Evolutionary conservation across 2,888 invertebrate species (phyloP).

Genomic region (Troides helena): DNA sequence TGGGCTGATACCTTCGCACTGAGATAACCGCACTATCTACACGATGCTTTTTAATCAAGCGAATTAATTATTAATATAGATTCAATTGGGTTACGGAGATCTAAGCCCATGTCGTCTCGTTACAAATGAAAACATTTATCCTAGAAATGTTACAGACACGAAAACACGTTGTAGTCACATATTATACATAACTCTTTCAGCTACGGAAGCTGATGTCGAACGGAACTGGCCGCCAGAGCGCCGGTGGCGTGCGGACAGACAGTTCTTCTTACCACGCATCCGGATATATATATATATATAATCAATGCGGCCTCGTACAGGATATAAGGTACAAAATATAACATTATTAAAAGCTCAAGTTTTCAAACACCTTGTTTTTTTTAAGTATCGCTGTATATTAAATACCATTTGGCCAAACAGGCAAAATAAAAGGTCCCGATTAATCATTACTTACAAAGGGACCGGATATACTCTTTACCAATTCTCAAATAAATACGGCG

Average conservation of each 20-base stretch:
- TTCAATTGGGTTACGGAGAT: constrained; percentile 3
- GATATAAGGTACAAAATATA: constrained; percentile 57
- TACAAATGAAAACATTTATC: constrained; percentile 49
- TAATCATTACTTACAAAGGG: constrained; percentile 34
- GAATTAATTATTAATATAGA: constrained; percentile 5
- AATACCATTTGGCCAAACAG: constrained; percentile 41
- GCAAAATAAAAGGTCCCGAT: constrained; percentile 38
- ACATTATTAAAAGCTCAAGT: constrained; percentile 71
- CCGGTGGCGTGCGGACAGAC: constrained; percentile 16
- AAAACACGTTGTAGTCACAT: constrained; percentile 48
- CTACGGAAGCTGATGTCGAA: constrained; percentile 35
- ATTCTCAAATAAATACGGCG: constrained; percentile 38
- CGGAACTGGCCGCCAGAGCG: background rate
- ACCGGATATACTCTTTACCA: constrained; percentile 30
- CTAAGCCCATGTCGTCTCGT: constrained; percentile 45
- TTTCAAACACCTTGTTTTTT: constrained; percentile 69
- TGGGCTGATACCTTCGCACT: constrained; percentile 5
- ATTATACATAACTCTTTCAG: constrained; percentile 33
- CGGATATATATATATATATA: constrained; percentile 38
- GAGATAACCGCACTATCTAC: constrained; percentile 13
- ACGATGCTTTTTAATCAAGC: constrained; percentile 10
- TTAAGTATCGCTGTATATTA: constrained; percentile 49
- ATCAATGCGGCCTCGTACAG: constrained; percentile 36
- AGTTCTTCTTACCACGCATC: constrained; percentile 20
- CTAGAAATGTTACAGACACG: constrained; percentile 64